Evolutionary conservation across 2,797 vertebrate species (phyloP), one percentile per base, ranked within the genome.

Genomic region (Lepidocolaptes lacrymiger): DNA sequence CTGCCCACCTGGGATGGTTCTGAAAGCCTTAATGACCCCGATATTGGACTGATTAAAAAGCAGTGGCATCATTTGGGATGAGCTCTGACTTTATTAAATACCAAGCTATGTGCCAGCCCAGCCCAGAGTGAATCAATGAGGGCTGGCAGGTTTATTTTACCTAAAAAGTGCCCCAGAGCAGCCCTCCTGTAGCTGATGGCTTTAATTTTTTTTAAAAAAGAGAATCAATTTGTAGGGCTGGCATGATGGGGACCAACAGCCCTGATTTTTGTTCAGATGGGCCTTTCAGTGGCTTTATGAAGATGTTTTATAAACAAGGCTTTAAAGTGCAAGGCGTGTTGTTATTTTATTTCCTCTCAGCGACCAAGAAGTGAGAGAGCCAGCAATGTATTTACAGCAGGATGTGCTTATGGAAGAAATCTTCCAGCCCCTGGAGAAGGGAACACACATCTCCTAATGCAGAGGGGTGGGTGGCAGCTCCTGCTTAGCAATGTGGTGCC

Each of bases 291-390:
- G 58, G n/a, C 64, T 94, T 86, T 58, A 74, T 66, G 94, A 83
- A 93, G 90, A 56, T 46, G 67, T 46, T 96, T 92, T 85, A 74
- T 46, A 86, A 93, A 94, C 59, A 69, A 52, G 79, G 37, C 43
- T 89, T 94, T 81, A 66, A 43, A 82, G 74, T n/a, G 41, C 18
- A 71, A 59, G 48, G 71, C 20, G 7, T 55, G 48, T 37, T 92
- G 68, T 59, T 48, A 58, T 88, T 95, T 91, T 84, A 61, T 83
- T 84, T 89, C 86, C 90, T 76, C 18, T 23, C 58, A 68, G 26
- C 63, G 67, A 58, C 13, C 63, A 88, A 10, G 21, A 88, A 86
- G 75, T 13, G 32, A 68, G 61, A 59, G 88, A 67, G 32, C 8
- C 68, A 69, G 71, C 5, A 22, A 13, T 43, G 51, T 39, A 43